Evolutionary conservation across 2,113 vertebrate genomes (phyloP).

Genomic region (Poecile atricapillus): DNA sequence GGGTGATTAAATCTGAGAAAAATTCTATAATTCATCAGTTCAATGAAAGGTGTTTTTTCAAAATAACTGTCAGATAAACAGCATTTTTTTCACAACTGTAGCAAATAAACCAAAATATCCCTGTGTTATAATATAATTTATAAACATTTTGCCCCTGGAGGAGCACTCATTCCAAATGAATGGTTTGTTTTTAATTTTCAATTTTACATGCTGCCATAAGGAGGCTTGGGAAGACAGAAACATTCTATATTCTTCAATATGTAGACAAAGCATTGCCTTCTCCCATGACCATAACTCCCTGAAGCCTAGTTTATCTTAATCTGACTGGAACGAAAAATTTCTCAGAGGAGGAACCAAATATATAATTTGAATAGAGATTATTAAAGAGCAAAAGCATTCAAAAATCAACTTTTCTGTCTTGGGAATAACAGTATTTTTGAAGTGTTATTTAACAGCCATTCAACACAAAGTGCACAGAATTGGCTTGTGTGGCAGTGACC

Average conservation of each 20-base stretch:
- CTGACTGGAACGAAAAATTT: neutral
- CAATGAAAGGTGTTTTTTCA: slow-evolving; percentile 7
- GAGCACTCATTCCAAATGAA: slow-evolving; percentile 12
- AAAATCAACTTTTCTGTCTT: neutral
- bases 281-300: neutral
- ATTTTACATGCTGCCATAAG: neutral
- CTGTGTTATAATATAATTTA: slow-evolving; percentile 2
- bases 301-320: neutral
- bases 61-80: slow-evolving; percentile 17
- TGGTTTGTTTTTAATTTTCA: neutral
- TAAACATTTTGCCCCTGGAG: slow-evolving; percentile 3
- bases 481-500: neutral
- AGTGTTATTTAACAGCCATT: neutral
- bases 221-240: neutral
- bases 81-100: neutral
- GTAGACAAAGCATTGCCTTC: neutral
- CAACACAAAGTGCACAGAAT: neutral
- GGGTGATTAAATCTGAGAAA: slow-evolving; percentile 24
- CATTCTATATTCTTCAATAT: neutral
- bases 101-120: neutral
- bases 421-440: neutral
- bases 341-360: neutral
- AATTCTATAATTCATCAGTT: slow-evolving; percentile 18
- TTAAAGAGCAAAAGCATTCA: neutral
- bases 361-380: neutral